A percentile compares a stretch with the other conserved stretches of the same genome.
Evolutionary conservation across 2,888 invertebrate genomes (phyloP).

Genomic region (Tridacna crocea): DNA sequence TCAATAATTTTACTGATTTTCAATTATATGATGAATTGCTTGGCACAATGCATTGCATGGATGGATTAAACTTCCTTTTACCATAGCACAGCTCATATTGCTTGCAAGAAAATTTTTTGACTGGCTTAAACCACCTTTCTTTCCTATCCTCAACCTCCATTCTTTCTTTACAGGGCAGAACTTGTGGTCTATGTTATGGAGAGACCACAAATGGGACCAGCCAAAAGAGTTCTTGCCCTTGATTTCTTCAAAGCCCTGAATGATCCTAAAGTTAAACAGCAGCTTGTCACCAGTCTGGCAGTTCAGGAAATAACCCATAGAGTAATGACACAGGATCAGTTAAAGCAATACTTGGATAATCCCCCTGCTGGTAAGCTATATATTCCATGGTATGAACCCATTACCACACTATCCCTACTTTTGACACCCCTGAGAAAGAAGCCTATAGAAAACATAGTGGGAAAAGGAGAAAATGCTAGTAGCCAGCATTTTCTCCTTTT

Average conservation of each 20-base stretch:
- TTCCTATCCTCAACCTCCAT: neutral
- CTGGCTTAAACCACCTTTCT: neutral
- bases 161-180: conserved; percentile 87
- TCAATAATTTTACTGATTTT: neutral
- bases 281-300: conserved; percentile 88
- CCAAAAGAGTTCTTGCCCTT: conserved; percentile 82
- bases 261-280: conserved; percentile 89
- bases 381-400: neutral
- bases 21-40: too few relatives aligned
- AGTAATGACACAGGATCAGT: conserved; percentile 88
- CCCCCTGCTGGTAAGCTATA: conserved; percentile 88
- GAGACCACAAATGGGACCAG: conserved; percentile 86
- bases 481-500: too few relatives aligned
- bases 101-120: neutral
- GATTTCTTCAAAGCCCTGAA: conserved; percentile 85
- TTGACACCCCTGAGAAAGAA: too few relatives aligned
- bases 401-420: too few relatives aligned
- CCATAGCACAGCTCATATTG: neutral
- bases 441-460: too few relatives aligned
- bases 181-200: conserved; percentile 91
- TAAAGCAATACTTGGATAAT: conserved; percentile 93
- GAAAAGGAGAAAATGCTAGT: too few relatives aligned
- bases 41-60: too few relatives aligned
- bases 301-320: conserved; percentile 90
- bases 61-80: too few relatives aligned